Evolutionary conservation across 2,888 invertebrate genomes (phyloP).

Genomic region (Pantelozetes paolii): DNA sequence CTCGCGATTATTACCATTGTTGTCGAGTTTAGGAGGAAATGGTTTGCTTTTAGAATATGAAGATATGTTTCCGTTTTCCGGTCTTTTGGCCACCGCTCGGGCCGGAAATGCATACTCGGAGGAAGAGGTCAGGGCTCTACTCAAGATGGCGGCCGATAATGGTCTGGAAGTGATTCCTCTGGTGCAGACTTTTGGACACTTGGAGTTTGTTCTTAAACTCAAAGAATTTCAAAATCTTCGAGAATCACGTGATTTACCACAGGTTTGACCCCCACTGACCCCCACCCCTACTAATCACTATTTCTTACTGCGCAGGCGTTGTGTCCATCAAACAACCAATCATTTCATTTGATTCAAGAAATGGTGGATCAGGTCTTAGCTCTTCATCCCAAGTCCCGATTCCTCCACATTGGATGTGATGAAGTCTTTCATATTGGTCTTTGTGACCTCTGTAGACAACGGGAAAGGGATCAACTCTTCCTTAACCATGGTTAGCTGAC

Average conservation of each 20-base stretch:
- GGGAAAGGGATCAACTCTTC: slow-evolving; percentile 48
- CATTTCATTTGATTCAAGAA: slow-evolving; percentile 50
- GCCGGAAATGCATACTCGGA: slow-evolving; percentile 56
- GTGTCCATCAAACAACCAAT: slow-evolving; percentile 55
- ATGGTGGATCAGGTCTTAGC: slow-evolving; percentile 52
- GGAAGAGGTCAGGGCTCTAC: slow-evolving; percentile 50
- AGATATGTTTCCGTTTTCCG: slow-evolving; percentile 61
- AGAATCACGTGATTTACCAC: slow-evolving; percentile 64
- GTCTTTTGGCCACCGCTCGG: slow-evolving; percentile 53
- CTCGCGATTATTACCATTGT: slow-evolving; percentile 45
- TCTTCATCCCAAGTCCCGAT: slow-evolving; percentile 47
- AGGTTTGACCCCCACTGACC: slow-evolving; percentile 49
- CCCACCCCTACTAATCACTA: too few species aligned
- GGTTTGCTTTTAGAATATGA: slow-evolving; percentile 62
- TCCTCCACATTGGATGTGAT: slow-evolving; percentile 69
- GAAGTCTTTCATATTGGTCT: slow-evolving; percentile 69
- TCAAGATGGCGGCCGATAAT: slow-evolving; percentile 50
- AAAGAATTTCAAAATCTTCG: slow-evolving; percentile 63
- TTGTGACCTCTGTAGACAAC: slow-evolving; percentile 59
- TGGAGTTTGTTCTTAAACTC: slow-evolving; percentile 70
- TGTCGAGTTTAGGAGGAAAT: slow-evolving; percentile 47
- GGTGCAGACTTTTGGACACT: slow-evolving; percentile 58
- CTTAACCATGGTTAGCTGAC: slow-evolving; percentile 54
- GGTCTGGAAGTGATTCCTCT: slow-evolving; percentile 59
- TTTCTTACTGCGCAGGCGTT: slow-evolving; percentile 50